Conservation (phyloP, 2,797 vertebrate genomes). For the Oceanodroma leucorhoa region DNA sequence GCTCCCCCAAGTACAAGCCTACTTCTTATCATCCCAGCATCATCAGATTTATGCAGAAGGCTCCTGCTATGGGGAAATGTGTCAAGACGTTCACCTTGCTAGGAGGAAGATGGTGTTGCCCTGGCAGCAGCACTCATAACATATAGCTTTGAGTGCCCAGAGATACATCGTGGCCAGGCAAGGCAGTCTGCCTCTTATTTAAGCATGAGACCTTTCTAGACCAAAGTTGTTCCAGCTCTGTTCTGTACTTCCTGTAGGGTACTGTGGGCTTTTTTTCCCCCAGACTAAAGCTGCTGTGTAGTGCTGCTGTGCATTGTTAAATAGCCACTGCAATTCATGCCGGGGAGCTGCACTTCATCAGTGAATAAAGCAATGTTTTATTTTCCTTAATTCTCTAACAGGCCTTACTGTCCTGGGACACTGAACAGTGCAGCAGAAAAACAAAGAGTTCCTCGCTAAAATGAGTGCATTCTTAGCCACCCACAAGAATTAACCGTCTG, state of each 20-base stretch:
- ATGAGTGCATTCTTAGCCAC: background rate
- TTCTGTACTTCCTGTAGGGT: background rate
- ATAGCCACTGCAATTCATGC: background rate
- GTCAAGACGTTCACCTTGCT: background rate
- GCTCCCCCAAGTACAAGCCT: slow-evolving; percentile 39
- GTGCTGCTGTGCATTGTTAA: background rate
- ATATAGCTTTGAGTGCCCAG: background rate
- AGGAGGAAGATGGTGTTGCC: slow-evolving; percentile 4
- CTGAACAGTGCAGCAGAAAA: background rate
- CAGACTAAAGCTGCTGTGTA: background rate
- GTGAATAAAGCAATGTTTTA: background rate
- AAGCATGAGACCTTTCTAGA: background rate
- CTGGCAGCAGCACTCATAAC: background rate
- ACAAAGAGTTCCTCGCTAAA: background rate
- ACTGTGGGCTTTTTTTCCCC: background rate
- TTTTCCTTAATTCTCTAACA: slow-evolving; percentile 41
- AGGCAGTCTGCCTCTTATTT: background rate
- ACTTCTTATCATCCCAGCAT: slow-evolving; percentile 32
- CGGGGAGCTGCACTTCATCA: background rate
- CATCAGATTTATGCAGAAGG: slow-evolving; percentile 1
- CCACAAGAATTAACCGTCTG: background rate
- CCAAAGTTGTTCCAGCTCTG: background rate
- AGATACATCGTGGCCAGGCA: background rate
- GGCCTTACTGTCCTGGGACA: background rate
- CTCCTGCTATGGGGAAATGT: background rate